Base-by-base conservation (phyloP, 1,140 invertebrate genomes). In the Bombyx mandarina region DNA sequence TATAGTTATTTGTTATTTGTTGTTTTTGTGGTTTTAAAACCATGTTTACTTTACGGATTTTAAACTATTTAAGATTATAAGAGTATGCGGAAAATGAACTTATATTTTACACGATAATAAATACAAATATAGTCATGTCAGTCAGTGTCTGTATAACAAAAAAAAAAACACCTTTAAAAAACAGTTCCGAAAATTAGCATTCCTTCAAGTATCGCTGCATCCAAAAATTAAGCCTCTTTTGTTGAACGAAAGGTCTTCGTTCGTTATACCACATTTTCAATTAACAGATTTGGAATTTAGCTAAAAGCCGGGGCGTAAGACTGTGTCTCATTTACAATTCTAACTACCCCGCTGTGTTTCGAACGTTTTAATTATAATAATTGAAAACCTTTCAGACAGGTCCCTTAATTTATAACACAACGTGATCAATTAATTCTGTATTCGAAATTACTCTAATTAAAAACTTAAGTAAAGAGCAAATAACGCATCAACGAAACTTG, bases 251-350 rank as follows among this genome's bases (percentile, higher is more conserved):
- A 46, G 44, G 43, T 52, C 54, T 56, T 61, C 53, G 43, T 22
- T 10, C 42, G 45, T 48, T 42, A 43, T 43, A 56, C 43, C 54
- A 53, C 54, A 52, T 57, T 61, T 61, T 61, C 55, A 61, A 54
- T 57, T 51, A 60, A 47, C 46, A 45, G 44, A 57, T 56, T 61
- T 45, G 35, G 43, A 58, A 56, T 59, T 63, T 22, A 43, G 47
- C 46, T 56, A 63, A 56, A 53, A 56, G 54, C 45, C 48, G 61
- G 54, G 42, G 35, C 57, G 50, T 50, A 55, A 53, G 57, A 63
- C 59, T 63, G 45, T 54, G 57, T 50, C 61, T 58, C 53, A 63
- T 63, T 63, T 63, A 59, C 61, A 63, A 63, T 63, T 63, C 61
- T 58, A 63, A 63, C 57, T 56, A 59, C 26, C 54, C 45, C 45